Conservation (phyloP, 1,140 invertebrate species). For the Druon quercuslanigerum region DNA sequence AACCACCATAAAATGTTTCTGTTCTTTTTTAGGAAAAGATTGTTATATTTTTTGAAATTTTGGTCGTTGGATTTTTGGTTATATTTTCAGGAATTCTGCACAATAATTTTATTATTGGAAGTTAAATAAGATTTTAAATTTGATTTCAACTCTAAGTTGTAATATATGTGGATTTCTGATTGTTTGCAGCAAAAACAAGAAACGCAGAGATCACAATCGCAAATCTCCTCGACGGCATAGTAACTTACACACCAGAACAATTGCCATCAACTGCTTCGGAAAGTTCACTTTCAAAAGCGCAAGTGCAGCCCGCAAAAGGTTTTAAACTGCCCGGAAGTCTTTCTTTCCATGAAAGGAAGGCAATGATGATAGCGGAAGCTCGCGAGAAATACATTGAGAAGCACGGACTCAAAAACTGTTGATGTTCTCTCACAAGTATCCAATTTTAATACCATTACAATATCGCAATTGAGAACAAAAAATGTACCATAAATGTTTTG, state of each 20-base stretch:
- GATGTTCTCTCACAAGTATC: constrained; percentile 52
- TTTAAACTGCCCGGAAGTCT: constrained; percentile 78
- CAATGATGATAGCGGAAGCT: constrained; percentile 85
- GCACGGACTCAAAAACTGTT: constrained; percentile 79
- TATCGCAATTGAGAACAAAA: constrained; percentile 37
- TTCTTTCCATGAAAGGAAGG: constrained; percentile 87
- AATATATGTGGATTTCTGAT: too few species aligned
- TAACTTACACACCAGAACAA: constrained; percentile 80
- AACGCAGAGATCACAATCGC: constrained; percentile 88
- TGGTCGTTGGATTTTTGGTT: too few species aligned
- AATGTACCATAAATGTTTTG: constrained; percentile 56
- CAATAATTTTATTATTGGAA: too few species aligned
- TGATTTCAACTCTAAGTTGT: too few species aligned
- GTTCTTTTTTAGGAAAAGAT: too few species aligned
- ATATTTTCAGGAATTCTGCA: too few species aligned
- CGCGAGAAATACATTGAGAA: constrained; percentile 87
- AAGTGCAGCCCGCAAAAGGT: constrained; percentile 78
- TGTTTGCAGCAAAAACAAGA: constrained; percentile 80
- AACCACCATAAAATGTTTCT: too few species aligned
- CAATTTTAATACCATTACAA: constrained; percentile 15
- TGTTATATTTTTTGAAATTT: too few species aligned
- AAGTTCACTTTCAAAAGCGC: constrained; percentile 67
- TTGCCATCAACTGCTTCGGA: constrained; percentile 51
- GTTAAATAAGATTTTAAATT: too few species aligned
- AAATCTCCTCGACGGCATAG: constrained; percentile 86